phyloP scores from a whole-genome alignment of 2,113 vertebrate species.

The rat (Rattus norvegicus) region DNA sequence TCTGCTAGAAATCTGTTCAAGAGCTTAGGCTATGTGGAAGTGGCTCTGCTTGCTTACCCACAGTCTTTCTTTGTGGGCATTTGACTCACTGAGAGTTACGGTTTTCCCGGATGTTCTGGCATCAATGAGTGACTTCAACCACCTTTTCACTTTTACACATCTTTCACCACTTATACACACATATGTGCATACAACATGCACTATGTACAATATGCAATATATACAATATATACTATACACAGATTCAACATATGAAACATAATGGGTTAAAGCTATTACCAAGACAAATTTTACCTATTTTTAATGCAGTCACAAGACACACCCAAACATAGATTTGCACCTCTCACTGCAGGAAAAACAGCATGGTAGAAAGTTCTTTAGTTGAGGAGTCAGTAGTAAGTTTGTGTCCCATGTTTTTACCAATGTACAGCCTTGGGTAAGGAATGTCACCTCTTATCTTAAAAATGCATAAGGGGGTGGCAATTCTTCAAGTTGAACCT shows the following conservation, averaged over 20 bases:
- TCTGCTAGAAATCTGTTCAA: not conserved
- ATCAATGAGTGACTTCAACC: not conserved
- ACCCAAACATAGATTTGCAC: not conserved
- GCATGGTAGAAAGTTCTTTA: not conserved
- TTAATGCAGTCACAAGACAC: not conserved
- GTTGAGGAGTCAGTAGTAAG: not conserved
- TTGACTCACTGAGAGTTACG: not conserved
- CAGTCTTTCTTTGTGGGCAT: not conserved
- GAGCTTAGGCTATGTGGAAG: not conserved
- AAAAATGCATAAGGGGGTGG: not conserved
- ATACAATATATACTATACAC: not conserved
- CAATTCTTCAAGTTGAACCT: not conserved
- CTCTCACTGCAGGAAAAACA: not conserved
- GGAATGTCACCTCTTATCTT: not conserved
- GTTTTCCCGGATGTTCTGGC: not conserved
- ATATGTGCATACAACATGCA: not conserved
- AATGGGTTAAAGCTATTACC: not conserved
- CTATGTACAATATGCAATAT: no score
- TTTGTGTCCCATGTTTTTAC: not conserved
- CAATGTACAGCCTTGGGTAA: accelerated
- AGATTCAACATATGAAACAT: not conserved
- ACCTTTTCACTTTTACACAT: not conserved
- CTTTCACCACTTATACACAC: not conserved
- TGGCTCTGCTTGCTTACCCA: not conserved
- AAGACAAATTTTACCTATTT: not conserved